Conservation (phyloP, 2,797 vertebrate species). For the Argyrosomus regius region DNA sequence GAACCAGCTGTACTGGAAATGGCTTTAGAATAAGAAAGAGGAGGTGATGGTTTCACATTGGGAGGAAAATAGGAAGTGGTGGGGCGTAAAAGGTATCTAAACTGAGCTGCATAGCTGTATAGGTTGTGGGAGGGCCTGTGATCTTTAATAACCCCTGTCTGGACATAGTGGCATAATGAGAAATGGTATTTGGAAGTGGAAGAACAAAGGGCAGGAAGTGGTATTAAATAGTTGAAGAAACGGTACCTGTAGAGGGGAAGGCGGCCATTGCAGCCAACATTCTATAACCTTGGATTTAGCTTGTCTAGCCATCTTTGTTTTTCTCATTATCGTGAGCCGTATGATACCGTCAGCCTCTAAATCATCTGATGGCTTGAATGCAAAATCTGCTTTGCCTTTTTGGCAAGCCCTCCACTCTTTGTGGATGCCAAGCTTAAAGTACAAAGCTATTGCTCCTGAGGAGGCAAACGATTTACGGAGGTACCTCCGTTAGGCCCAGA, state of each 20-base stretch:
- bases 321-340: conserved; percentile 67
- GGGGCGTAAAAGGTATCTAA: conserved; percentile 39
- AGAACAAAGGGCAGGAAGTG: conserved; percentile 59
- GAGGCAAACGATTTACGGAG: conserved; percentile 52
- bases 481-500: conserved; percentile 45
- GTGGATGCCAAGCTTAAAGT: conserved; percentile 44
- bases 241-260: conserved; percentile 29
- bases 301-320: conserved; percentile 71
- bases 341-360: conserved; percentile 62
- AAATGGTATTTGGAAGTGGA: conserved; percentile 62
- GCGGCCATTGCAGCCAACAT: conserved; percentile 20
- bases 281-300: conserved; percentile 68
- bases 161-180: conserved; percentile 68
- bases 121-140: conserved; percentile 37
- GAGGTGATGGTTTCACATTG: conserved; percentile 43
- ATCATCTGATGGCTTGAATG: conserved; percentile 66
- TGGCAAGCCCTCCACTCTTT: conserved; percentile 44
- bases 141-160: conserved; percentile 48
- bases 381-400: conserved; percentile 60
- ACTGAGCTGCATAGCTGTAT: conserved; percentile 28
- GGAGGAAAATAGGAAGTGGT: conserved; percentile 44
- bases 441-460: conserved; percentile 48
- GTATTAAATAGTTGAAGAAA: conserved; percentile 56
- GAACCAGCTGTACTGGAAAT: conserved; percentile 44
- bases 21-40: conserved; percentile 28